Evolutionary conservation across 2,888 invertebrate species (phyloP).

Genomic region (Priocnemis perturbator): DNA sequence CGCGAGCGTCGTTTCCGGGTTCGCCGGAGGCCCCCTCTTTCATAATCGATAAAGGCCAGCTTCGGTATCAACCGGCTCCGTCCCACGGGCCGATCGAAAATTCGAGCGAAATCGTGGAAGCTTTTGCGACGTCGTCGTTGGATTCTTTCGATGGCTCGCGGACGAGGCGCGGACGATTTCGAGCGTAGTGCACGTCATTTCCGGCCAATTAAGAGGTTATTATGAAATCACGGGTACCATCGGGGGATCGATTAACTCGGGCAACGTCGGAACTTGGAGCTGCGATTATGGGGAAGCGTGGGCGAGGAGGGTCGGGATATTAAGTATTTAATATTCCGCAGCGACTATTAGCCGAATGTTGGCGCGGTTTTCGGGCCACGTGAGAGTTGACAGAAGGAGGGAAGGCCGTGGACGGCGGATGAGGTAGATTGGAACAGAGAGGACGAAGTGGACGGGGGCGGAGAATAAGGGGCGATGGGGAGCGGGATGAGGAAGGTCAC

Average conservation of each 20-base stretch:
- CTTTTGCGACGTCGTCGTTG: too few relatives aligned
- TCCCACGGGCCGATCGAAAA: neutral
- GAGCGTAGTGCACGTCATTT: too few relatives aligned
- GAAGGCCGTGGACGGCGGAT: conserved; percentile 16
- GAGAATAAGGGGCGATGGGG: conserved; percentile 24
- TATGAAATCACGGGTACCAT: neutral
- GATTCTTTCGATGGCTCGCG: neutral
- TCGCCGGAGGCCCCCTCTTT: conserved; percentile 29
- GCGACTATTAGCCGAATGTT: conserved; percentile 37
- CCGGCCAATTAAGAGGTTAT: neutral
- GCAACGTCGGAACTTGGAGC: conserved; percentile 19
- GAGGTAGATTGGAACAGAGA: conserved; percentile 13
- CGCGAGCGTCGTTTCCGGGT: conserved; percentile 43
- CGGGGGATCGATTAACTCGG: conserved; percentile 41
- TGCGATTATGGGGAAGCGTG: conserved; percentile 26
- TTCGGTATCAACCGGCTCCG: neutral
- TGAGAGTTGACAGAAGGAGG: conserved; percentile 23
- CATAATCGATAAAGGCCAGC: conserved; percentile 31
- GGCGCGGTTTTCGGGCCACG: conserved; percentile 27
- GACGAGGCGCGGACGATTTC: too few relatives aligned
- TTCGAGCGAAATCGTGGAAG: too few relatives aligned
- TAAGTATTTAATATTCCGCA: conserved; percentile 52
- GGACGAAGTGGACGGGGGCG: conserved; percentile 26
- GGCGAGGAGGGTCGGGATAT: conserved; percentile 23
- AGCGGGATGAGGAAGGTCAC: conserved; percentile 52